Evolutionary conservation across 2,797 vertebrate genomes (phyloP).

Genomic region (Sciurus carolinensis): DNA sequence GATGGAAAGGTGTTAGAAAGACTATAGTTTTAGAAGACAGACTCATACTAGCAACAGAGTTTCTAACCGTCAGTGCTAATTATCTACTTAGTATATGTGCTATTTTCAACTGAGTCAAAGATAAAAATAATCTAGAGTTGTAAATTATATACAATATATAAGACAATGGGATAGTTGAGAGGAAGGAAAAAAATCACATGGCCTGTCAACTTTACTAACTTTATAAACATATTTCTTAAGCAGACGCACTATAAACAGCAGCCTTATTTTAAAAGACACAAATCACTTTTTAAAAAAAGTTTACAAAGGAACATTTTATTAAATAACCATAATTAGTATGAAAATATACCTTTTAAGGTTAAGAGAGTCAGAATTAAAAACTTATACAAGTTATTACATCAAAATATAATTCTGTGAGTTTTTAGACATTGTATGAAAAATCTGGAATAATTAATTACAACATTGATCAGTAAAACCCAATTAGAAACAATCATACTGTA

Average conservation of each 20-base stretch:
- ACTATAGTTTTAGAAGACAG: background rate
- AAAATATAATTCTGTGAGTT: constrained; percentile 76
- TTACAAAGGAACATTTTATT: constrained; percentile 72
- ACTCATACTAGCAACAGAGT: constrained; percentile 8
- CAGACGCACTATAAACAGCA: constrained; percentile 14
- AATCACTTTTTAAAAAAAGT: constrained; percentile 65
- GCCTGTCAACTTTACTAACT: constrained; percentile 10
- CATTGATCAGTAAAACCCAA: constrained; percentile 85
- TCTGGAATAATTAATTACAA: constrained; percentile 85
- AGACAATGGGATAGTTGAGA: constrained; percentile 52
- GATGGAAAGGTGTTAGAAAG: background rate
- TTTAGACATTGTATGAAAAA: constrained; percentile 81
- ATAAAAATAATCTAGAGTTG: constrained; percentile 3
- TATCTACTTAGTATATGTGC: background rate
- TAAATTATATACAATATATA: constrained; percentile 23
- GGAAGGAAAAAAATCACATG: constrained; percentile 39
- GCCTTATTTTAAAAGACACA: constrained; percentile 66
- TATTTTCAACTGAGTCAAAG: constrained; percentile 55
- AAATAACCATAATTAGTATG: constrained; percentile 82
- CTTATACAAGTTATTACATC: constrained; percentile 67
- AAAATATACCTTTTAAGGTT: constrained; percentile 81
- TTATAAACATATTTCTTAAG: constrained; percentile 61
- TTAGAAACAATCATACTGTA: constrained; percentile 88
- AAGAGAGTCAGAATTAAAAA: constrained; percentile 80
- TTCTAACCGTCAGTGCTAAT: background rate